Evolutionary conservation across 2,797 vertebrate species (phyloP).

Genomic region (Periophthalmus magnuspinnatus): DNA sequence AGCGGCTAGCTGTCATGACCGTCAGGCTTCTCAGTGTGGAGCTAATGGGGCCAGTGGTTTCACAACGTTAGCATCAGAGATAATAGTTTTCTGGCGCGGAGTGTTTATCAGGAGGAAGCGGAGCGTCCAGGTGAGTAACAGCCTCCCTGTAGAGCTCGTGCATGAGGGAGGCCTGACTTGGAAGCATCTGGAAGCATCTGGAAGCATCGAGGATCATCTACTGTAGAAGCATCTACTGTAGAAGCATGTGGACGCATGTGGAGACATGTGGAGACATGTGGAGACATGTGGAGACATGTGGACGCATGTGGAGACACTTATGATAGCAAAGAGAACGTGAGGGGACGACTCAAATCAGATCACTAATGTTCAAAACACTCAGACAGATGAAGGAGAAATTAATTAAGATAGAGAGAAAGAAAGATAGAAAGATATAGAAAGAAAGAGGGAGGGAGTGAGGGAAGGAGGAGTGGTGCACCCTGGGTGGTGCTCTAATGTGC

Average conservation of each 20-base stretch:
- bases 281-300: no score
- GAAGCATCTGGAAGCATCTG: slow-evolving; percentile 6
- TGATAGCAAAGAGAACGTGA: no score
- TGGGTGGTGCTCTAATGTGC: background rate
- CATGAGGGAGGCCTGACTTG: slow-evolving; percentile 35
- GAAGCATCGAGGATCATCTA: no score
- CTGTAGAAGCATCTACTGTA: slow-evolving; percentile 10
- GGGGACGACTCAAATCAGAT: slow-evolving; percentile 35
- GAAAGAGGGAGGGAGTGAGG: slow-evolving; percentile 13
- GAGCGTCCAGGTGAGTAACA: slow-evolving; percentile 39
- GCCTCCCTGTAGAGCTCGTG: slow-evolving; percentile 45
- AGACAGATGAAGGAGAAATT: slow-evolving; percentile 30
- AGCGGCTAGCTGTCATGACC: slow-evolving; percentile 38
- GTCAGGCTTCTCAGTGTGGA: slow-evolving; percentile 28
- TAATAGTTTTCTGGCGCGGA: slow-evolving; percentile 33
- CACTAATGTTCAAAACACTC: slow-evolving; percentile 32
- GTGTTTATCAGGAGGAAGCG: slow-evolving; percentile 27
- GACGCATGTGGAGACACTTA: no score
- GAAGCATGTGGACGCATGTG: background rate
- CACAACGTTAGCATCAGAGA: slow-evolving; percentile 19
- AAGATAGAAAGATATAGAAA: slow-evolving; percentile 16
- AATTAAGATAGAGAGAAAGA: slow-evolving; percentile 24
- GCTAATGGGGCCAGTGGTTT: slow-evolving; percentile 18
- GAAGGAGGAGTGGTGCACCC: slow-evolving; percentile 25
- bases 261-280: no score